phyloP scores from a whole-genome alignment of 92 coral and sea anemone genomes.

The Phenganax marumi region DNA sequence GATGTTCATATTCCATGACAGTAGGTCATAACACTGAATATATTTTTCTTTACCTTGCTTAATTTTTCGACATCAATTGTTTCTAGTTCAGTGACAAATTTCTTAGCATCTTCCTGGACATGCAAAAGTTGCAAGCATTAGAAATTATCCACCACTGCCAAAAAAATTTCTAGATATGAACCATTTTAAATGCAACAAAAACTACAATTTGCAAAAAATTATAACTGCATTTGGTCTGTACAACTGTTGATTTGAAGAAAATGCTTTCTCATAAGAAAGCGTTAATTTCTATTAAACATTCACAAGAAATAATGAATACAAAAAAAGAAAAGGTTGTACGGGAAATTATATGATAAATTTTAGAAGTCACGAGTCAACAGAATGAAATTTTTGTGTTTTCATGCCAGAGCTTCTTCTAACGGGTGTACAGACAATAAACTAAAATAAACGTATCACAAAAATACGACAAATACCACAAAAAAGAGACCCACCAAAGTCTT shows the following conservation, averaged over 20 bases:
- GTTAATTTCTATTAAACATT: too few species aligned
- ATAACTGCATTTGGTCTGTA: background rate
- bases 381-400: too few species aligned
- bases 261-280: too few species aligned
- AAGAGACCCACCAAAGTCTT: slow-evolving; percentile 64
- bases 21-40: background rate
- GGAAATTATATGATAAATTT: too few species aligned
- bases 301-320: too few species aligned
- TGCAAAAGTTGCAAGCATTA: background rate
- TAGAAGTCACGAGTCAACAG: background rate
- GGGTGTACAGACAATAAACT: slow-evolving; percentile 26
- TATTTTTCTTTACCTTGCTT: slow-evolving; percentile 6
- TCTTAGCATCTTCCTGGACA: slow-evolving; percentile 42
- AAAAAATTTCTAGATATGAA: background rate
- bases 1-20: background rate
- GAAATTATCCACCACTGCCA: background rate
- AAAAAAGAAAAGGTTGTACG: too few species aligned
- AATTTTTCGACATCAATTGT: slow-evolving; percentile 38
- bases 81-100: slow-evolving; percentile 45
- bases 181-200: background rate
- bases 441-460: background rate
- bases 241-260: too few species aligned
- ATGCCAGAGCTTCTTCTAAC: background rate
- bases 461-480: background rate
- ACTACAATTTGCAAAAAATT: too few species aligned